phyloP scores from a whole-genome alignment of 2,113 vertebrate species.

The Tyto alba region DNA sequence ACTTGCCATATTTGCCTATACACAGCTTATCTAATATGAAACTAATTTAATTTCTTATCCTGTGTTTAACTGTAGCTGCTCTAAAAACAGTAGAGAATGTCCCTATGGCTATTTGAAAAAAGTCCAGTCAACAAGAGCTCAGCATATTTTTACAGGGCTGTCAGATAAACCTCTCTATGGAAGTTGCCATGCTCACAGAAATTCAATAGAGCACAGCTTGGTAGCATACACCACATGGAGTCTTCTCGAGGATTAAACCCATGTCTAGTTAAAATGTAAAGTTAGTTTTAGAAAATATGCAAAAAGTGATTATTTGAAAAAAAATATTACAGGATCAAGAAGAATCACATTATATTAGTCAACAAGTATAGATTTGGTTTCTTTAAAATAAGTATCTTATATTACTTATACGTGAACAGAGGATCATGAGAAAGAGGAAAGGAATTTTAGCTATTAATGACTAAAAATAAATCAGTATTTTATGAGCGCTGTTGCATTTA shows the following conservation, averaged over 20 bases:
- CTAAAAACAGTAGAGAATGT: not conserved
- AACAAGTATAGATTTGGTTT: not conserved
- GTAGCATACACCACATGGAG: conserved; percentile 24
- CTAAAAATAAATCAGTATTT: conserved; percentile 19
- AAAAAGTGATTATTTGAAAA: conserved; percentile 41
- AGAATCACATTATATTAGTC: conserved; percentile 6
- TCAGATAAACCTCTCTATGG: conserved; percentile 31
- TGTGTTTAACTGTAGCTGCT: not conserved
- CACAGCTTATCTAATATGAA: not conserved
- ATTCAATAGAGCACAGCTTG: conserved; percentile 55
- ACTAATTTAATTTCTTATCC: conserved; percentile 15
- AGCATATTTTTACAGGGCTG: conserved; percentile 40
- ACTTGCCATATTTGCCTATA: not conserved
- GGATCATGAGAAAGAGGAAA: not conserved
- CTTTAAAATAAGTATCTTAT: not conserved
- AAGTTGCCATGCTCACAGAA: conserved; percentile 51
- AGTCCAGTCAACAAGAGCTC: conserved; percentile 40
- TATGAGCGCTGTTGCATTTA: not conserved
- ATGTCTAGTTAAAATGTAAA: conserved; percentile 42
- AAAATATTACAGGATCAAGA: not conserved
- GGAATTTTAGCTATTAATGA: not conserved
- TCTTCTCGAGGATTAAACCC: conserved; percentile 54
- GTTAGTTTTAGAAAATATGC: conserved; percentile 28
- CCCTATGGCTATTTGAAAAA: not conserved
- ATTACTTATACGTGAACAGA: not conserved